phyloP scores from a whole-genome alignment of 2,797 vertebrate species.

The Sebastes itinus region DNA sequence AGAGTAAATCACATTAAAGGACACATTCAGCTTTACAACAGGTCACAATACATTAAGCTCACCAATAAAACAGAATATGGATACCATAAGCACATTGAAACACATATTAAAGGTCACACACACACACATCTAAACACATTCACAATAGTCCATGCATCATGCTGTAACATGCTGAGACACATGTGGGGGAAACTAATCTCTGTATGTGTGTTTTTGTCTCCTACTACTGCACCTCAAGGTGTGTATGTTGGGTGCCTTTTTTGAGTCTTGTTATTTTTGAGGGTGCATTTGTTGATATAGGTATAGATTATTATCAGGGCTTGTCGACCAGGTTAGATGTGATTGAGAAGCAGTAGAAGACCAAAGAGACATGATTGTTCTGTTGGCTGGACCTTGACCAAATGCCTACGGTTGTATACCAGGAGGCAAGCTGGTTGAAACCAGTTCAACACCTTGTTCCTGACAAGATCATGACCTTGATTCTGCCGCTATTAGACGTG shows the following conservation, averaged over 20 bases:
- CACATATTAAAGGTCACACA: not conserved
- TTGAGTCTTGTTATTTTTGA: not conserved
- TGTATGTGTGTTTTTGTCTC: not conserved
- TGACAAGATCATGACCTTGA: not conserved
- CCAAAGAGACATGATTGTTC: not conserved
- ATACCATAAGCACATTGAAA: not conserved
- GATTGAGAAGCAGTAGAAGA: not conserved
- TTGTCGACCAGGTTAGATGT: not conserved
- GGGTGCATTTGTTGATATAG: not conserved
- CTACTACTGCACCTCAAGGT: not conserved
- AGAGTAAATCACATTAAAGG: not conserved
- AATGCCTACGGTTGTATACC: not conserved
- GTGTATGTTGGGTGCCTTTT: not conserved
- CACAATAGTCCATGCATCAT: constrained; percentile 26
- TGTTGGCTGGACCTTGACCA: not conserved
- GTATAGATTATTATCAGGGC: not conserved
- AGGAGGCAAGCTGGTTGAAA: not conserved
- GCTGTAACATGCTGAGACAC: constrained; percentile 29
- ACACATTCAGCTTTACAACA: not conserved
- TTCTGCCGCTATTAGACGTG: not conserved
- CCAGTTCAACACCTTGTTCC: not conserved
- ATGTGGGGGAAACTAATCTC: constrained; percentile 25
- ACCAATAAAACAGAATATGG: not conserved
- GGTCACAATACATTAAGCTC: not conserved
- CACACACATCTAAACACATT: not conserved